These are phyloP conservation scores for Climacteris rufus DNA, from an alignment of 2,113 vertebrate species.

Conservation along the genomic window DNA sequence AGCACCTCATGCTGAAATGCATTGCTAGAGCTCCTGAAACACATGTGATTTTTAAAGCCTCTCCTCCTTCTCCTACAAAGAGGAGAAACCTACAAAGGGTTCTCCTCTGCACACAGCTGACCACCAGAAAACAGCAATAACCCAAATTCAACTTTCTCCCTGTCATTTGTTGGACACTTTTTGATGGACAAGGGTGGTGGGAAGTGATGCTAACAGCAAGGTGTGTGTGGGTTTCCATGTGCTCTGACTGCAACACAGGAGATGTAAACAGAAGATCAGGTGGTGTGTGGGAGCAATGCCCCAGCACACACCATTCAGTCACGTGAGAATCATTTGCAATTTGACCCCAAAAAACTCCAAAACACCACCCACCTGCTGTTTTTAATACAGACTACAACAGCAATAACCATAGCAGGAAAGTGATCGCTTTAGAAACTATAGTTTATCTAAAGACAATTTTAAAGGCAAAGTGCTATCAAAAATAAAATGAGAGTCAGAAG, in stretches of 20 bases:
- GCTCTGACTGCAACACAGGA: background rate
- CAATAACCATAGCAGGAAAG: background rate
- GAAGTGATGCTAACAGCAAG: background rate
- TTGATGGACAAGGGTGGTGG: background rate
- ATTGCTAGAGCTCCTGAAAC: background rate
- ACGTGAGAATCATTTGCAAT: background rate
- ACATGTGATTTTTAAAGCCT: background rate
- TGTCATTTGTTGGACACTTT: background rate
- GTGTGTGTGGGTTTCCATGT: background rate
- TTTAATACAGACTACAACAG: background rate
- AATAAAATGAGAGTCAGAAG: background rate
- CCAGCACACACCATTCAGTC: background rate
- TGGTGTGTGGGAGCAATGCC: background rate
- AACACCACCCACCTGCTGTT: background rate
- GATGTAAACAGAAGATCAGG: background rate
- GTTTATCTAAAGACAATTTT: background rate
- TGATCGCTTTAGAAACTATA: background rate
- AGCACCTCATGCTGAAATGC: background rate
- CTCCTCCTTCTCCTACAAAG: background rate
- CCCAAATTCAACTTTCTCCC: background rate
- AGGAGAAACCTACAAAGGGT: no score
- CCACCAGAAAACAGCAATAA: background rate
- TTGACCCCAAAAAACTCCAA: background rate
- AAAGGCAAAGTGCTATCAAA: background rate
- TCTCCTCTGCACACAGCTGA: background rate